These are phyloP conservation scores for Microctonus brassicae DNA, from an alignment of 2,888 invertebrate species.

Conservation along the genomic window DNA sequence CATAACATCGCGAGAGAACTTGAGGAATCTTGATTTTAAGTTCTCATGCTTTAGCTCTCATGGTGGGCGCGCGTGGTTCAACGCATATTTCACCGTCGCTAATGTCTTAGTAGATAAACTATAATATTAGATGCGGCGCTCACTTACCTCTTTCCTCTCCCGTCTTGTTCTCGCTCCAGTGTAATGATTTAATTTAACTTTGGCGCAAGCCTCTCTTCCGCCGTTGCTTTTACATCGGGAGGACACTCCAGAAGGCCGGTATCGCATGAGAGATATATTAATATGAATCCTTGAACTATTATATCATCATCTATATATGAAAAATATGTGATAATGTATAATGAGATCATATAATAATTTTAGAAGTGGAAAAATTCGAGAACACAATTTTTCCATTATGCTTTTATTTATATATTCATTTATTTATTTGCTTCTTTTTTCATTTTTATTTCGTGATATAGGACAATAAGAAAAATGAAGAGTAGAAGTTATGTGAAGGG, in stretches of 20 bases:
- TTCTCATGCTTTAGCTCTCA: background rate
- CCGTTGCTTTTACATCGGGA: slow-evolving; percentile 51
- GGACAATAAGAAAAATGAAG: slow-evolving; percentile 8
- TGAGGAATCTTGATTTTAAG: slow-evolving; percentile 32
- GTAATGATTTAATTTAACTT: slow-evolving; percentile 70
- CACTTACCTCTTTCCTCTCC: background rate
- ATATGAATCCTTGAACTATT: slow-evolving; percentile 18
- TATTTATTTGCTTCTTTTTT: background rate
- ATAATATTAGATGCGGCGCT: slow-evolving; percentile 54
- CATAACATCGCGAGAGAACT: background rate
- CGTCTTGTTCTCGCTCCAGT: slow-evolving; percentile 51
- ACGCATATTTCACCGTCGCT: slow-evolving; percentile 68
- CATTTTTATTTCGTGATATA: background rate
- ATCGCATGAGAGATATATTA: slow-evolving; percentile 29
- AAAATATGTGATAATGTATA: background rate
- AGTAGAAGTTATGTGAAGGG: slow-evolving; percentile 9
- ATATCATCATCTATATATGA: slow-evolving; percentile 8
- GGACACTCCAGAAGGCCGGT: slow-evolving; percentile 17
- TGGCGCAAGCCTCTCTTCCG: slow-evolving; percentile 66
- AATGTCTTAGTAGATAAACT: slow-evolving; percentile 70
- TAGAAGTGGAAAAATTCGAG: no score
- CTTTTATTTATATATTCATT: background rate
- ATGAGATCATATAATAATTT: background rate
- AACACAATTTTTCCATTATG: no score
- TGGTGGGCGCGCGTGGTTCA: slow-evolving; percentile 42